phyloP scores from a whole-genome alignment of 2,113 vertebrate species.

The Motacilla alba region DNA sequence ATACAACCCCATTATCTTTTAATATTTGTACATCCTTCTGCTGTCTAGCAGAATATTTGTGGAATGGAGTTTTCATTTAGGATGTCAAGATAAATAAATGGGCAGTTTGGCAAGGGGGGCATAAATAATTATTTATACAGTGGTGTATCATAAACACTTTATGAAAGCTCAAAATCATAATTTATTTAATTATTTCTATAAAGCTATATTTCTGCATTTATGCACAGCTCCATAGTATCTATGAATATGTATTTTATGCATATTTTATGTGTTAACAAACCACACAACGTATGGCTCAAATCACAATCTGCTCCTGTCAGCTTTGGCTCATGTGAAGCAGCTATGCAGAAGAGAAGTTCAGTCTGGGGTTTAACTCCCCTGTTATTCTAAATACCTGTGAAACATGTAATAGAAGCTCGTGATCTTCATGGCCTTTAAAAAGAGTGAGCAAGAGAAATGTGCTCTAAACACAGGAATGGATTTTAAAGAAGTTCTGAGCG shows the following conservation, averaged over 20 bases:
- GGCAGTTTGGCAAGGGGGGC: not conserved
- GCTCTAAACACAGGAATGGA: not conserved
- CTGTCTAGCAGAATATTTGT: slow-evolving; percentile 1
- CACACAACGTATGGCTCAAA: not conserved
- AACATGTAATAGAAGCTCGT: not conserved
- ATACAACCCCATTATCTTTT: not conserved
- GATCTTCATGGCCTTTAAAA: not conserved
- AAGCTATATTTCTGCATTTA: not conserved
- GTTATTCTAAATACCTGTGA: not conserved
- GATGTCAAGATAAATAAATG: slow-evolving; percentile 10
- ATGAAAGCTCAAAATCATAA: not conserved
- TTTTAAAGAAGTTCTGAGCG: not conserved
- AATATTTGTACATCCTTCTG: not conserved
- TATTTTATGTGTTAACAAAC: not conserved
- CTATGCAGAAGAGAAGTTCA: not conserved
- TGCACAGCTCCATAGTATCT: not conserved
- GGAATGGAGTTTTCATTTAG: not conserved
- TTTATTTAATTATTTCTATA: not conserved
- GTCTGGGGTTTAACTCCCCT: not conserved
- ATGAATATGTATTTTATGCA: slow-evolving; percentile 12
- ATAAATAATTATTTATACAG: not conserved
- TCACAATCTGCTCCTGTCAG: not conserved
- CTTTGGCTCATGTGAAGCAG: not conserved
- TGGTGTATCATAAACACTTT: not conserved
- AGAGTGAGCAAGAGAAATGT: not conserved